phyloP scores from a whole-genome alignment of 2,888 invertebrate genomes.

The Lithosia quadra region DNA sequence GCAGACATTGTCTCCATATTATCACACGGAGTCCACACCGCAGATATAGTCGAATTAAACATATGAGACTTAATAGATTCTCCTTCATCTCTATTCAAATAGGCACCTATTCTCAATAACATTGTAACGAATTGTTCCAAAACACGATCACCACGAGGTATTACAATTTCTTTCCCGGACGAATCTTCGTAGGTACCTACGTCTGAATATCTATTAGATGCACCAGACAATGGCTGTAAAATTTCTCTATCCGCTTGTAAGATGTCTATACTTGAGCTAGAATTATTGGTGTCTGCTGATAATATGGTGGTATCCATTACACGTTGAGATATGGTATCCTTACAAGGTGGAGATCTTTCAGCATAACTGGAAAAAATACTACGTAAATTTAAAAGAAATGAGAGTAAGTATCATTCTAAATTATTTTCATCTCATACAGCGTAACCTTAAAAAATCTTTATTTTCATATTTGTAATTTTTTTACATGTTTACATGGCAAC shows the following conservation, averaged over 20 bases:
- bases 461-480: background rate
- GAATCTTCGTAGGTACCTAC: constrained; percentile 72
- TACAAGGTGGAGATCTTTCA: constrained; percentile 47
- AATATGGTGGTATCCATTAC: constrained; percentile 34
- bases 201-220: constrained; percentile 62
- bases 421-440: background rate
- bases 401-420: background rate
- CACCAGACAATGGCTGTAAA: constrained; percentile 50
- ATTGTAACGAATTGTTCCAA: constrained; percentile 79
- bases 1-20: constrained; percentile 51
- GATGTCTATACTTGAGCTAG: constrained; percentile 56
- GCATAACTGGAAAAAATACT: constrained; percentile 59
- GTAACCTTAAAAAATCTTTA: background rate
- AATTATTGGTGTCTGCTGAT: constrained; percentile 45
- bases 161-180: constrained; percentile 69
- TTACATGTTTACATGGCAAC: background rate
- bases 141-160: constrained; percentile 79
- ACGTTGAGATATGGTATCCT: constrained; percentile 23
- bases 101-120: constrained; percentile 73
- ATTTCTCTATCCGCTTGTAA: constrained; percentile 47
- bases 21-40: constrained; percentile 35
- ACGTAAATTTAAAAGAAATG: background rate
- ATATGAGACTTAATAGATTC: constrained; percentile 51
- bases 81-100: constrained; percentile 59
- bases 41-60: constrained; percentile 42